A percentile compares a stretch with the other conserved stretches of the same genome.
phyloP scores from a whole-genome alignment of 2,888 invertebrate species.

The Meiosimyza decipiens region DNA sequence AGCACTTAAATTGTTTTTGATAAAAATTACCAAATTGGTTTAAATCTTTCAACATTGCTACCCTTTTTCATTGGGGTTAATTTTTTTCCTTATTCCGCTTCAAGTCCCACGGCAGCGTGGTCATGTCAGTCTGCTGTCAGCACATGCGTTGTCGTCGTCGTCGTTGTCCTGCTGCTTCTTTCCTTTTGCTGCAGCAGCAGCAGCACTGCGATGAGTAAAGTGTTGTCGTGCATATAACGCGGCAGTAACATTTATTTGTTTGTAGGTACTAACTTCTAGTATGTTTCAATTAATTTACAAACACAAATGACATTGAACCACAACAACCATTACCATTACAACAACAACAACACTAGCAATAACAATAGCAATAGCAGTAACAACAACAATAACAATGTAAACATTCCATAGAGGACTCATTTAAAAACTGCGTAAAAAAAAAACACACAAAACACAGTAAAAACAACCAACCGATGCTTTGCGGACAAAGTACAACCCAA shows the following conservation, averaged over 20 bases:
- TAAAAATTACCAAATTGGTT: too few relatives aligned
- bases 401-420: slow-evolving; percentile 17
- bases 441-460: not conserved
- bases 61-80: too few relatives aligned
- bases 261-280: not conserved
- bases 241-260: not conserved
- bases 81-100: not conserved
- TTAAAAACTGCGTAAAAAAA: slow-evolving; percentile 27
- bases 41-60: too few relatives aligned
- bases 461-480: too few relatives aligned
- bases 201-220: too few relatives aligned
- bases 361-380: slow-evolving; percentile 15
- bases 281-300: slow-evolving; percentile 28
- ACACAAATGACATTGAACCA: slow-evolving; percentile 27
- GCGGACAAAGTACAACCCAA: too few relatives aligned
- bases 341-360: not conserved
- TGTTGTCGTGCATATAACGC: too few relatives aligned
- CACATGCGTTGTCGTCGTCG: slow-evolving; percentile 12
- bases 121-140: slow-evolving; percentile 13
- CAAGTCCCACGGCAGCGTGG: not conserved
- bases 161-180: not conserved
- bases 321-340: not conserved
- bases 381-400: slow-evolving; percentile 18
- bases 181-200: not conserved
- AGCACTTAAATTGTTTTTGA: too few relatives aligned